Base-by-base conservation (phyloP, 2,797 vertebrate genomes). In the Lagodon rhomboides region DNA sequence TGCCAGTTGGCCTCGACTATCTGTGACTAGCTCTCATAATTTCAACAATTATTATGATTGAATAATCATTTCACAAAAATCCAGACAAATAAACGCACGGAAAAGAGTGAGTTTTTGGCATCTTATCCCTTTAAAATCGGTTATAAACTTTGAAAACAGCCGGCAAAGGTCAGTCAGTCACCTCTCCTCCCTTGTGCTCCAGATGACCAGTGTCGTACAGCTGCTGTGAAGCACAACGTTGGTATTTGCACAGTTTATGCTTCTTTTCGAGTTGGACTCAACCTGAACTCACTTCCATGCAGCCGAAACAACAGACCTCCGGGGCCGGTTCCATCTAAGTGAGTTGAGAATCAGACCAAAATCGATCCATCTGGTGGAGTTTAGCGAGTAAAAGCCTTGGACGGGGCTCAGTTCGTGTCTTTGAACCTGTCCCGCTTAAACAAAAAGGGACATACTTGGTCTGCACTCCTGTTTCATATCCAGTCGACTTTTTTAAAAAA, bases 391-490 rank as follows among this genome's bases (percentile, higher is more conserved):
- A 64, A 59, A 67, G 46, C 73, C 56, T 82, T 85, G 84, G 87
- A 85, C 50, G 1, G 22, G 62, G 23, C 76, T 86, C 47, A 46
- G 69, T 58, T 63, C 20, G 53, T 43, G 76, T 86, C 80, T 83
- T 81, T 83, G 75, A 87, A 85, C 74, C 78, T 77, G 82, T 84
- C 74, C 62, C 20, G 51, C 62, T 82, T 44, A 87, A 92, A 56
- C 55, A 61, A 85, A 85, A 87, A 88, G 59, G 67, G 77, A 78
- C 81, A 85, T 56, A 47, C 17, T 47, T 75, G 79, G 71, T 85
- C 73, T 77, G 61, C 38, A 68, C 51, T 83, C 75, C 87, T 79
- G 90, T 81, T 90, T 87, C 75, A 75, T 80, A 84, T 87, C 75
- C 80, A 75, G 62, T 75, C 22, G 79, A 13, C 27, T 77, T 51